Percentiles rank a stretch among this genome's conserved stretches.
phyloP scores from a whole-genome alignment of 2,888 invertebrate genomes.

The Mamestra brassicae region DNA sequence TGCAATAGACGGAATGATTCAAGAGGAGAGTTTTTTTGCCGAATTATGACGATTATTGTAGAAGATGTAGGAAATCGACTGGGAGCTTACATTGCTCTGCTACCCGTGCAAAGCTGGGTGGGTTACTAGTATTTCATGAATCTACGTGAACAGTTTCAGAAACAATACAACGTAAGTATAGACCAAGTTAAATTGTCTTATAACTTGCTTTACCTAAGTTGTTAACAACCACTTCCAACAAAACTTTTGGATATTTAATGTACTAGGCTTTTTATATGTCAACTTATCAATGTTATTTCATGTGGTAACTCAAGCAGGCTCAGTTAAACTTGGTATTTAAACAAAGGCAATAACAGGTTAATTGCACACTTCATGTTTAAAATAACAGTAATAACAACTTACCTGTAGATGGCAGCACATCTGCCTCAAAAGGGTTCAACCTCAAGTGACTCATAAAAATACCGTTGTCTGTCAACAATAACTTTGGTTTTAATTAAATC shows the following conservation, averaged over 20 bases:
- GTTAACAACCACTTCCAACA: neutral
- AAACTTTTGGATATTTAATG: constrained; percentile 5
- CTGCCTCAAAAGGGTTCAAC: constrained; percentile 27
- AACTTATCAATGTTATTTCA: neutral
- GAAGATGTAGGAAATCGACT: neutral
- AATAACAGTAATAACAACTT: constrained; percentile 3
- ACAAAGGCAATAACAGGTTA: constrained; percentile 3
- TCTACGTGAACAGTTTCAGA: neutral
- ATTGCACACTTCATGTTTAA: neutral
- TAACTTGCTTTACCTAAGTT: neutral
- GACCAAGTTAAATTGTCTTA: constrained; percentile 11
- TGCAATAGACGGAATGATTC: too few relatives aligned
- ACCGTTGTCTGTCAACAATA: constrained; percentile 49
- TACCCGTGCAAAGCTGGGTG: too few relatives aligned
- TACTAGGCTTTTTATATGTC: neutral
- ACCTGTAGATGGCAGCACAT: neutral
- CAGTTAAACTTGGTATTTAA: neutral
- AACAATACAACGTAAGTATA: neutral
- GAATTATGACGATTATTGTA: too few relatives aligned
- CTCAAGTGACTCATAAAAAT: constrained; percentile 48
- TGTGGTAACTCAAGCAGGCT: neutral
- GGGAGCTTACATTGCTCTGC: neutral
- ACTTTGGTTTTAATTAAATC: constrained; percentile 61
- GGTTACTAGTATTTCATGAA: neutral
- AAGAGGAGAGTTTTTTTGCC: too few relatives aligned